Base-by-base conservation (phyloP, 2,888 invertebrate genomes). In the Hypselothyrea guttata region DNA sequence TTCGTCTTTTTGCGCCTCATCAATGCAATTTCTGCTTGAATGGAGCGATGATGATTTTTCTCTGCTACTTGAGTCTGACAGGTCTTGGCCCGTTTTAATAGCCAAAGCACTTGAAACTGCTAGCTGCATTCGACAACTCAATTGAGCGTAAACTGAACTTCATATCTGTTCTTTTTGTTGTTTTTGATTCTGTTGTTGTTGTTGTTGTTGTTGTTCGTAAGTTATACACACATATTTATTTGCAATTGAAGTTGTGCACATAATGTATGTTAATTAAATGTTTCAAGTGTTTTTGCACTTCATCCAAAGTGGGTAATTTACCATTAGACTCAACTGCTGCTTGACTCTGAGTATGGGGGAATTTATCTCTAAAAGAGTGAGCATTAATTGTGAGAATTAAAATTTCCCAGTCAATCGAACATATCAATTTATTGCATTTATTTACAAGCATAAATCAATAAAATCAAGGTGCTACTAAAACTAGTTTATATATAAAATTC, bases 21-120 rank as follows among this genome's bases (percentile, higher is more conserved):
- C 69, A 62, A 51, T 71, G 64, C 68, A 73, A 73, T 71, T 73
- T 71, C 62, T 45, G 71, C 59, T 69, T 75, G 47, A 77, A 75
- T 77, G 59, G 66, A 69, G 48, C 61, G 41, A 56, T 73, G 79
- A 79, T 22, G 22, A 22, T 22, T 22, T 73, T 83, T 71, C 62
- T 55, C 60, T 55, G 61, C 63, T 64, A 69, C 79, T 83, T 67
- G 68, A 75, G 40, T 59, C 51, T 75, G 79, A 71, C 72, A 71
- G 75, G 72, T 78, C 75, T 75, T 82, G 75, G 76, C 31, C 62
- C 68, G 70, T 73, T 79, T 79, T 83, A 75, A 83, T 78, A 73
- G 59, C 76, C 63, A 54, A 51, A 51, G 64, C 75, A 77, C 67
- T 74, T 54, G 57, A 68, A 52, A 54, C 46, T 53, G 53, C 46